Conservation (phyloP, 2,113 vertebrate genomes). For the Cromileptes altivelis region DNA sequence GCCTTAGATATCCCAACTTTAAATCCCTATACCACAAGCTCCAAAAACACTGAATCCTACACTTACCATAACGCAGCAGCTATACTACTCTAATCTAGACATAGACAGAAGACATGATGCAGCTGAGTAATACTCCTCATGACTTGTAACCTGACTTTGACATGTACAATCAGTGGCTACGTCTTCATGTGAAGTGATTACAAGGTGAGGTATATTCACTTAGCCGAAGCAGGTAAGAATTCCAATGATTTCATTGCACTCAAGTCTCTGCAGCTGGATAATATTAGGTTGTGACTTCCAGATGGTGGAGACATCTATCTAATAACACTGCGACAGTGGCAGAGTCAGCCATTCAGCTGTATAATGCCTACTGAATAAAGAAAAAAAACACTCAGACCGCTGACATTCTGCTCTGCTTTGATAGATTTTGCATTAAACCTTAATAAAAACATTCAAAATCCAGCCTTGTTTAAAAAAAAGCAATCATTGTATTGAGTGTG, state of each 20-base stretch:
- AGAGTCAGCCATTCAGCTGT: not conserved
- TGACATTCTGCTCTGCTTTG: not conserved
- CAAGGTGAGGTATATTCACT: not conserved
- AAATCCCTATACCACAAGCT: not conserved
- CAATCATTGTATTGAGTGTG: constrained; percentile 16
- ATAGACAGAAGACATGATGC: not conserved
- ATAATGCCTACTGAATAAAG: not conserved
- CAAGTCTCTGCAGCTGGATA: not conserved
- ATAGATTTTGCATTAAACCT: constrained; percentile 19
- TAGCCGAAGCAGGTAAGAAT: not conserved
- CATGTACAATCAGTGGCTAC: not conserved
- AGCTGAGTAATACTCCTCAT: not conserved
- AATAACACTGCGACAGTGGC: not conserved
- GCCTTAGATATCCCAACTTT: not conserved
- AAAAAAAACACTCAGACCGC: not conserved
- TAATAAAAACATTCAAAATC: constrained; percentile 21
- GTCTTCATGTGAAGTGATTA: not conserved
- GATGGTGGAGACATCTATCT: not conserved
- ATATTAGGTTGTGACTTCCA: not conserved
- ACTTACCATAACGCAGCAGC: constrained; percentile 6
- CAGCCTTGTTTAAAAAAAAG: not conserved
- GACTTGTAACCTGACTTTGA: not conserved
- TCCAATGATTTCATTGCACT: not conserved
- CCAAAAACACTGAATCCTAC: not conserved
- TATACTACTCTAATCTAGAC: not conserved